phyloP scores from a whole-genome alignment of 2,113 vertebrate genomes.

The Thinocorus orbignyianus region DNA sequence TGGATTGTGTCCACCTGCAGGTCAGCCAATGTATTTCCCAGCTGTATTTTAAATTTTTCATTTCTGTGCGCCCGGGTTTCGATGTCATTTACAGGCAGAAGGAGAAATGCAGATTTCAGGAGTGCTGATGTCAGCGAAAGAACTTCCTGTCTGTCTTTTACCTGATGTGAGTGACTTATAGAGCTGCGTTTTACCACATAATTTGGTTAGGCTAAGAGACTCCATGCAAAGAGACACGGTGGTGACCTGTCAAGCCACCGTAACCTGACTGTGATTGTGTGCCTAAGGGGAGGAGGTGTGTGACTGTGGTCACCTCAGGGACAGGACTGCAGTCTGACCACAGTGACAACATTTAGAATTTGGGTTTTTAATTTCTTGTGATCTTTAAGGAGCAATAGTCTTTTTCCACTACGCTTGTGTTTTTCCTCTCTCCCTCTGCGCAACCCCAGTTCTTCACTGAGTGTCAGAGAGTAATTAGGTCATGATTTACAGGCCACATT shows the following conservation, averaged over 20 bases:
- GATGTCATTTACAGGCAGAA: not conserved
- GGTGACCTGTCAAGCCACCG: not conserved
- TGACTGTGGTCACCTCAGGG: not conserved
- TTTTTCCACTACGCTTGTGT: not conserved
- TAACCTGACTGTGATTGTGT: not conserved
- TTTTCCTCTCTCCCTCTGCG: not conserved
- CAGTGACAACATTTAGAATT: not conserved
- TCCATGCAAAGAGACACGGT: rapidly evolving
- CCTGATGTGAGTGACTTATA: not conserved
- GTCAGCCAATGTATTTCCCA: conserved; percentile 65
- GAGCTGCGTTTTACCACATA: not conserved
- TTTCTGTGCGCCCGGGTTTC: rapidly evolving
- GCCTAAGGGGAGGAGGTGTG: not conserved
- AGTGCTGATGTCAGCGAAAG: not conserved
- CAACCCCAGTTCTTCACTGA: not conserved
- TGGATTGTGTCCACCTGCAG: conserved; percentile 85
- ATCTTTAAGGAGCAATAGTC: not conserved
- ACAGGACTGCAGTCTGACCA: not conserved
- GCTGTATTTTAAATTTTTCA: not conserved
- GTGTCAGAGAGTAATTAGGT: not conserved
- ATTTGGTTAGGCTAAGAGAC: not conserved
- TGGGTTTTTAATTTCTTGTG: not conserved
- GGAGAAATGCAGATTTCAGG: not conserved
- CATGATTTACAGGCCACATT: not conserved
- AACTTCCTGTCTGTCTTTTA: not conserved